Evolutionary conservation across 1,140 invertebrate species (phyloP).

Genomic region (Meloidogyne hapla): DNA sequence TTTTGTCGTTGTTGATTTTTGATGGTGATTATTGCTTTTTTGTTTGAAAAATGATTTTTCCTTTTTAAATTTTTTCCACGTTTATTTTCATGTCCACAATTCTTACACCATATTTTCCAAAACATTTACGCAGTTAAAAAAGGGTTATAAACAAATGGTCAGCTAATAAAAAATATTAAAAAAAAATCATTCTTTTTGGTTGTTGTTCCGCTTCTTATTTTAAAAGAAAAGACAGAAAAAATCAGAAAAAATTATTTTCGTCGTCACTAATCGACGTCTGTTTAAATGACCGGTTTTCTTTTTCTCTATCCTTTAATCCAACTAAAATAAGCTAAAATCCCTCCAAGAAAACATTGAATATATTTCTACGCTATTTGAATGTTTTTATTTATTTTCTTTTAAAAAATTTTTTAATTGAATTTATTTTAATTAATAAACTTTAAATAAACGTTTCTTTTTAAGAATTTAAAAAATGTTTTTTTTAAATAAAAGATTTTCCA

Average conservation of each 20-base stretch:
- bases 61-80: background rate
- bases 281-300: background rate
- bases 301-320: background rate
- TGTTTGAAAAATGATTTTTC: background rate
- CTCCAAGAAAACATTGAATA: background rate
- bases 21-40: too few relatives aligned
- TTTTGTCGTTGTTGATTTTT: too few relatives aligned
- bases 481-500: too few relatives aligned
- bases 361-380: too few relatives aligned
- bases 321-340: background rate
- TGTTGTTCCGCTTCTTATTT: conserved; percentile 2
- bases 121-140: background rate
- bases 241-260: background rate
- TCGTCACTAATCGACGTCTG: background rate
- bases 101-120: background rate
- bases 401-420: too few relatives aligned
- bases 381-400: too few relatives aligned
- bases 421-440: too few relatives aligned
- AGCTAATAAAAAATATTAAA: background rate
- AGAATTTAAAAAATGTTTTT: too few relatives aligned
- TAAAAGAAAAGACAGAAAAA: background rate
- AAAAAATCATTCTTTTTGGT: background rate
- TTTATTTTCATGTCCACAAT: background rate
- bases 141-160: background rate
- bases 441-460: too few relatives aligned